A percentile compares a stretch with the other conserved stretches of the same genome.
These are phyloP conservation scores for Hypomecis punctinalis DNA, from an alignment of 2,888 invertebrate genomes.

Conservation along the genomic window DNA sequence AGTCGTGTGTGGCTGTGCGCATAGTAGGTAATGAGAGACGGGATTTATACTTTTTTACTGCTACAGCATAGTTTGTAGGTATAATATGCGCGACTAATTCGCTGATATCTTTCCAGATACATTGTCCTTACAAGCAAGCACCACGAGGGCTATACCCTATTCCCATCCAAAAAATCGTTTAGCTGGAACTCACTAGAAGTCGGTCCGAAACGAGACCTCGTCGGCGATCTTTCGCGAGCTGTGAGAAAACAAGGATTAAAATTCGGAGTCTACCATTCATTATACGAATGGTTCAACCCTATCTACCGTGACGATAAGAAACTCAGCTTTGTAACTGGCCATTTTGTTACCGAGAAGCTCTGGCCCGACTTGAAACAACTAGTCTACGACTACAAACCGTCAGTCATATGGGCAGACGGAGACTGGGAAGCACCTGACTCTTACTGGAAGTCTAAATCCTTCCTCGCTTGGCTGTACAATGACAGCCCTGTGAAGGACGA, in stretches of 20 bases:
- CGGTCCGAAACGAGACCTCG: slow-evolving; percentile 91
- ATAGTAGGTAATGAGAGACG: too few species aligned
- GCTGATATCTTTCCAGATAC: slow-evolving; percentile 47
- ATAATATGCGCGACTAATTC: not conserved
- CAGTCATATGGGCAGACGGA: slow-evolving; percentile 96
- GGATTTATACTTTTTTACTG: too few species aligned
- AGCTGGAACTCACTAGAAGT: slow-evolving; percentile 94
- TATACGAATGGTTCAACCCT: slow-evolving; percentile 96
- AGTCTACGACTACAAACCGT: slow-evolving; percentile 88
- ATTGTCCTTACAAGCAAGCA: slow-evolving; percentile 94
- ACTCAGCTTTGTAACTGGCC: slow-evolving; percentile 85
- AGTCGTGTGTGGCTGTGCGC: too few species aligned
- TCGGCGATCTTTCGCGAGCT: slow-evolving; percentile 90
- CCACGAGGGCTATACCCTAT: slow-evolving; percentile 94
- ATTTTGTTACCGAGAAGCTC: slow-evolving; percentile 89
- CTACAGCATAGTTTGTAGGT: not conserved
- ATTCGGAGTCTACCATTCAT: slow-evolving; percentile 94
- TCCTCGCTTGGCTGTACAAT: slow-evolving; percentile 96
- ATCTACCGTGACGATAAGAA: slow-evolving; percentile 90
- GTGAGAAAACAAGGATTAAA: slow-evolving; percentile 87
- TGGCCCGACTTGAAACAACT: slow-evolving; percentile 93
- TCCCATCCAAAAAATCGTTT: slow-evolving; percentile 92
- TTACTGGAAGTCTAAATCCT: slow-evolving; percentile 94
- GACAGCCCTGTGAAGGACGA: slow-evolving; percentile 95
- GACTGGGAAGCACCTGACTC: slow-evolving; percentile 95